Conservation (phyloP, 2,797 vertebrate genomes). For the Luscinia luscinia region DNA sequence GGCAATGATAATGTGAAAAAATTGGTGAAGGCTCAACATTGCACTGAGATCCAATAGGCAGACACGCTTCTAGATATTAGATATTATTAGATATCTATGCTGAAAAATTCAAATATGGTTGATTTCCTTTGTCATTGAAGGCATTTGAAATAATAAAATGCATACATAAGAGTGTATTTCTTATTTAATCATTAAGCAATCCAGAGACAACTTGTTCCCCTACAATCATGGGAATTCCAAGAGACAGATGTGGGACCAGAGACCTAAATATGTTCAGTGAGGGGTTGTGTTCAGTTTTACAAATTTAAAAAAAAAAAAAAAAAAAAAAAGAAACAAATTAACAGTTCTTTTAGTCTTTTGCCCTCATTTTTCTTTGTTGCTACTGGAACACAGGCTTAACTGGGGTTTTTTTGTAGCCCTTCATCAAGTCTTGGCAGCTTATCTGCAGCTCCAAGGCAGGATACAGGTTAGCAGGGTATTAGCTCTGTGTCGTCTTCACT, state of each 20-base stretch:
- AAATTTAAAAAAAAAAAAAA: neutral
- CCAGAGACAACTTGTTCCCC: neutral
- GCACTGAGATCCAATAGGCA: neutral
- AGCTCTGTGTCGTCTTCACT: neutral
- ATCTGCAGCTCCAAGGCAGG: neutral
- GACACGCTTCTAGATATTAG: too few species aligned
- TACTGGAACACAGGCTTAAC: neutral
- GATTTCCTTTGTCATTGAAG: neutral
- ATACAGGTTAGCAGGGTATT: neutral
- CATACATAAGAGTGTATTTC: neutral
- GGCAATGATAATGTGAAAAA: neutral
- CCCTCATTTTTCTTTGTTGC: neutral
- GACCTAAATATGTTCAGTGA: neutral
- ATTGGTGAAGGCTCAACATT: neutral
- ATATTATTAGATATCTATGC: too few species aligned
- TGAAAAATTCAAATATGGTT: neutral
- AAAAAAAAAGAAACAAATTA: neutral
- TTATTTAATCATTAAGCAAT: neutral
- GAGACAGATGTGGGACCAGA: accelerated
- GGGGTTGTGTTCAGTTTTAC: neutral
- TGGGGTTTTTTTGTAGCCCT: neutral
- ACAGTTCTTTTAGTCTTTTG: neutral
- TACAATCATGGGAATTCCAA: neutral
- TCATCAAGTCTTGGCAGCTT: conserved; percentile 1
- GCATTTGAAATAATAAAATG: neutral